Conservation (phyloP, 1,140 invertebrate species). For the Schlechtendalia chinensis region DNA sequence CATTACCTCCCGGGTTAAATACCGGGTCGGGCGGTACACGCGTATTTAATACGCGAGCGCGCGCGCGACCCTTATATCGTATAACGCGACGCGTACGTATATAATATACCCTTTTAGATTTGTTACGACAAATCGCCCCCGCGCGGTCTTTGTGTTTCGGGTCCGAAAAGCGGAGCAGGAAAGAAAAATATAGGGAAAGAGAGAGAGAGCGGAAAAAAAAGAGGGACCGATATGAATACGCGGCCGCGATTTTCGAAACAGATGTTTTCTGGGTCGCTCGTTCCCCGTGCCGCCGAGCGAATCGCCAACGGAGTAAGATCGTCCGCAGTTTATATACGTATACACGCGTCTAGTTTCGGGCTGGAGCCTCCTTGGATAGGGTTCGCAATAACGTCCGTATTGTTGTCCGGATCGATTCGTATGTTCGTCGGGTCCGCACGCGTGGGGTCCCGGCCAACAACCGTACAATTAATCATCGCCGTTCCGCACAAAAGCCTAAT, state of each 20-base stretch:
- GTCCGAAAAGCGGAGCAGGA: conserved; percentile 13
- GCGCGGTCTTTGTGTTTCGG: conserved; percentile 30
- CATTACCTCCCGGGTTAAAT: conserved; percentile 43
- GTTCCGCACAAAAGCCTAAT: conserved; percentile 8
- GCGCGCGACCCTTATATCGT: not conserved
- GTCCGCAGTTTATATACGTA: conserved; percentile 28
- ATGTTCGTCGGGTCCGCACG: not conserved
- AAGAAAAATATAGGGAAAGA: not conserved
- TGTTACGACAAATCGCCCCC: conserved; percentile 45
- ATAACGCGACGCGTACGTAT: not conserved
- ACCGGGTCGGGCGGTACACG: not conserved
- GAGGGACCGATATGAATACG: conserved; percentile 1
- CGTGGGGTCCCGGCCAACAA: not conserved
- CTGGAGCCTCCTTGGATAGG: conserved; percentile 15
- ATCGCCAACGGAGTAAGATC: conserved; percentile 38
- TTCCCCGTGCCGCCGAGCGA: not conserved
- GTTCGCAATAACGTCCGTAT: conserved; percentile 9
- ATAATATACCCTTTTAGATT: conserved; percentile 25
- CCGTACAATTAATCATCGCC: not conserved
- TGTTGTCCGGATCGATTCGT: conserved; percentile 36
- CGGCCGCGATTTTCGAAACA: conserved; percentile 47
- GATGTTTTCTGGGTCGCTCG: conserved; percentile 43
- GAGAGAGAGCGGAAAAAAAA: not conserved
- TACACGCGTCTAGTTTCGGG: not conserved
- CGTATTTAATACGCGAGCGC: not conserved